A percentile compares a stretch with the other conserved stretches of the same genome.
These are phyloP conservation scores for Prosopocoilus inquinatus DNA, from an alignment of 2,888 invertebrate genomes.

Conservation along the genomic window DNA sequence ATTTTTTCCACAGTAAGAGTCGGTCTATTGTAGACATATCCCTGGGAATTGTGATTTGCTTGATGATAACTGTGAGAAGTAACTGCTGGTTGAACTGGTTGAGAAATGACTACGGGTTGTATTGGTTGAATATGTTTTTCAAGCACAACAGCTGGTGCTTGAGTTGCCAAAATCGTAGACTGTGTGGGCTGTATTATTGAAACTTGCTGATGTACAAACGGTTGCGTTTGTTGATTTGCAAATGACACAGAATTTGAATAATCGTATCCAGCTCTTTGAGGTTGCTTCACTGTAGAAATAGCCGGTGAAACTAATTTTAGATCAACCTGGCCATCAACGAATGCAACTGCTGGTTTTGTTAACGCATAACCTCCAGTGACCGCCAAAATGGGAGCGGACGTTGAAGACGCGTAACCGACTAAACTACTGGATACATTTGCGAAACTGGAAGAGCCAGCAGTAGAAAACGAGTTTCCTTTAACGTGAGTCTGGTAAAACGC, in stretches of 20 bases:
- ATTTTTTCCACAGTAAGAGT: not conserved
- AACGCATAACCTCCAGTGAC: conserved; percentile 38
- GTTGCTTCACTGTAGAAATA: conserved; percentile 10
- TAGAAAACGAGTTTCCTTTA: too few relatives aligned
- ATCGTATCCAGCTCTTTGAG: too few relatives aligned
- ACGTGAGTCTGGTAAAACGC: too few relatives aligned
- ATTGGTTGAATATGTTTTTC: not conserved
- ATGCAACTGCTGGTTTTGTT: conserved; percentile 52
- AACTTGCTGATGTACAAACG: too few relatives aligned
- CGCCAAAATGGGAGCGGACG: conserved; percentile 4
- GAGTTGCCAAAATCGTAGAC: too few relatives aligned
- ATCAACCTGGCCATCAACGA: conserved; percentile 49
- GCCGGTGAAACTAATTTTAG: conserved; percentile 41
- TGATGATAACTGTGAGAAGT: not conserved
- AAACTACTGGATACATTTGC: not conserved
- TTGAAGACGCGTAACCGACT: conserved; percentile 2
- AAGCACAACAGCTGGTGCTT: not conserved
- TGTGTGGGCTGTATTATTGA: too few relatives aligned
- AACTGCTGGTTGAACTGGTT: conserved; percentile 5
- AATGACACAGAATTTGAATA: too few relatives aligned
- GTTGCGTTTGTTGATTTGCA: too few relatives aligned
- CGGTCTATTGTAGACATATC: not conserved
- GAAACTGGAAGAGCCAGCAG: not conserved
- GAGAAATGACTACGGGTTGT: not conserved
- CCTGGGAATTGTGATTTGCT: not conserved